phyloP scores from a whole-genome alignment of 2,113 vertebrate species.

The Syngnathus scovelli region DNA sequence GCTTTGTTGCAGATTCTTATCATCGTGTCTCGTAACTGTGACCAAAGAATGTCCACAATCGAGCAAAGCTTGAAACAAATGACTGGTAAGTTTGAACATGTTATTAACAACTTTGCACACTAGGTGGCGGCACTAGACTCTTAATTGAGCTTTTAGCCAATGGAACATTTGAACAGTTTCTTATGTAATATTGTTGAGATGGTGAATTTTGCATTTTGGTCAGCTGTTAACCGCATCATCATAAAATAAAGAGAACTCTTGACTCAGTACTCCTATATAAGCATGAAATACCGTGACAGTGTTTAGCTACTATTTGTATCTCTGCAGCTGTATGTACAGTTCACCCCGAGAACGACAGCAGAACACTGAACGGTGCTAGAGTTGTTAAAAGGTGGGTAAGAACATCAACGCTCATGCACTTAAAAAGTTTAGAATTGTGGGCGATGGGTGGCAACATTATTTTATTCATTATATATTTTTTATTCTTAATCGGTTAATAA shows the following conservation, averaged over 20 bases:
- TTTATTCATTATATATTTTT: too few relatives aligned
- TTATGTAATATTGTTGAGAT: too few relatives aligned
- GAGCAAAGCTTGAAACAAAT: conserved; percentile 63
- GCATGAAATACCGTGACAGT: not conserved
- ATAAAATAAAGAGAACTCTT: not conserved
- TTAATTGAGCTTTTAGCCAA: not conserved
- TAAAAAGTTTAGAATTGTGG: not conserved
- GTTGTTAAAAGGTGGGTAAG: conserved; percentile 60
- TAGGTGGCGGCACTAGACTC: not conserved
- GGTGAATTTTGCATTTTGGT: too few relatives aligned
- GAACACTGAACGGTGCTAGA: conserved; percentile 49
- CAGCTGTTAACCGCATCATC: too few relatives aligned
- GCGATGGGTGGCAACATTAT: not conserved
- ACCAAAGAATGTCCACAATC: conserved; percentile 64
- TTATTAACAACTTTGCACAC: not conserved
- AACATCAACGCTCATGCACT: not conserved
- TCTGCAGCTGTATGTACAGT: conserved; percentile 32
- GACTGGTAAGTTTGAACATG: conserved; percentile 67
- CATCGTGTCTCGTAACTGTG: conserved; percentile 52
- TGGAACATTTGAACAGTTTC: too few relatives aligned
- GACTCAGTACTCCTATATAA: not conserved
- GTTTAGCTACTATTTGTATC: not conserved
- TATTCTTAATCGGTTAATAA: too few relatives aligned
- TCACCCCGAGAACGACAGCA: conserved; percentile 37
- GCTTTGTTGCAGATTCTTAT: conserved; percentile 61